phyloP scores from a whole-genome alignment of 2,113 vertebrate species.

The Acrocephalus arundinaceus region DNA sequence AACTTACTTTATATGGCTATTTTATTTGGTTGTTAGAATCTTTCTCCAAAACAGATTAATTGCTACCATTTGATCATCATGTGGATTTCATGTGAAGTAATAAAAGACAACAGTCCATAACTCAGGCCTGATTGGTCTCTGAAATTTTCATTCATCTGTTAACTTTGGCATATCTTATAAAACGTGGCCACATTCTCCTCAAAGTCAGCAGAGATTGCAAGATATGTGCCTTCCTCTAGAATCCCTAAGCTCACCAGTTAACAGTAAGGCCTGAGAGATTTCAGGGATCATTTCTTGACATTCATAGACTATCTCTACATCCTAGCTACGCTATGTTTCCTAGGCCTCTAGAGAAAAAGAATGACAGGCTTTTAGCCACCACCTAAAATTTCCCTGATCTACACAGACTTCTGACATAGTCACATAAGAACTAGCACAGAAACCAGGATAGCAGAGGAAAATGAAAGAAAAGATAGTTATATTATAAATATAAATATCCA shows the following conservation, averaged over 20 bases:
- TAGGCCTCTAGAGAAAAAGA: neutral
- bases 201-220: neutral
- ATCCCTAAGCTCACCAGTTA: neutral
- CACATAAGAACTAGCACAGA: neutral
- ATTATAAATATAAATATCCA: neutral
- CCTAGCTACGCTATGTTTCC: neutral
- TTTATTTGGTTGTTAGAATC: neutral
- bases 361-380: neutral
- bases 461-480: neutral
- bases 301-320: neutral
- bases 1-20: neutral
- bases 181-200: neutral
- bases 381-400: neutral
- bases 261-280: neutral
- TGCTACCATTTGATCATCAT: neutral
- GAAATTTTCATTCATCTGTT: neutral
- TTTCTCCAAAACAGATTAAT: neutral
- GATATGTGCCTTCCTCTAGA: neutral
- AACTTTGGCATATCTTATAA: neutral
- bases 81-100: neutral
- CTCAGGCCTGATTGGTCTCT: neutral
- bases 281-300: neutral
- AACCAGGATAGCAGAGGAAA: neutral
- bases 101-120: neutral
- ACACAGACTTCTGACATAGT: neutral